Evolutionary conservation across 2,113 vertebrate species (phyloP), one percentile per base, ranked within the genome.

Genomic region (Neopipo cinnamomea): DNA sequence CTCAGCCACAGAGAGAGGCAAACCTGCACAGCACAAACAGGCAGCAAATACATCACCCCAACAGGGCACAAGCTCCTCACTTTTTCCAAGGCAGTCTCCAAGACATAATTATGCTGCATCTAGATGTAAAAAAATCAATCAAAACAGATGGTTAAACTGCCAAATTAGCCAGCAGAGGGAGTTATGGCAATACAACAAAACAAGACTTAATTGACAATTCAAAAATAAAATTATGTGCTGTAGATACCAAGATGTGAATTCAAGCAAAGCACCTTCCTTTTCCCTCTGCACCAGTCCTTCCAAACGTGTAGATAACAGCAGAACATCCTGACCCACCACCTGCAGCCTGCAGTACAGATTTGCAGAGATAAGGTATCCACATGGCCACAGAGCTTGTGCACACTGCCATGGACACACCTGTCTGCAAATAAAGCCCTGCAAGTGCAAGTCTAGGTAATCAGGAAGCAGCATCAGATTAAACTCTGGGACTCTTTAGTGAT

Each of bases 111-210:
- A 39, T 46, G 16, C 31, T 70, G 49, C 18, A 52, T 30, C 47
- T 47, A 58, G 16, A 37, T 41, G 30, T 2, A 85, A 88, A 87
- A 85, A 86, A 91, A 62, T 52, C 53, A 66, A 80, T 88, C 74
- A 73, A 74, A 83, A 44, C 21, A 50, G 33, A 85, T 23, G 8
- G 46, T 35, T 93, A 52, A 88, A 41, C 31, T 53, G 73, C 20
- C 66, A 73, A 65, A 85, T 89, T 39, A 92, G 41, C 92, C 91
- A 95, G 74, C 87, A 95, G 96, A 96, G 86, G 95, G 91, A 94
- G 94, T 82, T 77, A 91, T 0, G 11, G 66, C 42, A 93, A 88
- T 91, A 65, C 42, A 68, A 77, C 42, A 66, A 67, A 70, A 24
- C 15, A 66, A 53, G 5, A 25, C 21, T 65, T 72, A 81, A 87